Percentiles rank a stretch among this genome's conserved stretches.
phyloP scores from a whole-genome alignment of 1,140 invertebrate genomes.

The Sipha flava region DNA sequence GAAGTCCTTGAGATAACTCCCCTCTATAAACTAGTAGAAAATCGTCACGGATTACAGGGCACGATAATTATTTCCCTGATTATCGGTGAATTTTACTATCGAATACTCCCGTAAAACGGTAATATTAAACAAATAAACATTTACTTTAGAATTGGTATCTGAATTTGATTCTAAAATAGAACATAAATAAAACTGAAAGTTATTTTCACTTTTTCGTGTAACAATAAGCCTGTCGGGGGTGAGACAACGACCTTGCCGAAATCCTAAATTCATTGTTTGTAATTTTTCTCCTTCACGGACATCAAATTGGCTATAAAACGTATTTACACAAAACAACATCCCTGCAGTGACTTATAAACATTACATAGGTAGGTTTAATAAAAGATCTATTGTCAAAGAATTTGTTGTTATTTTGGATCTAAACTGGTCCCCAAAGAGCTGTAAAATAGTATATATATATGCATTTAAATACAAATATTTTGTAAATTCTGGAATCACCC shows the following conservation, averaged over 20 bases:
- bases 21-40: neutral
- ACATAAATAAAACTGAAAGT: constrained; percentile 6
- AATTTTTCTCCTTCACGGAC: constrained; percentile 1
- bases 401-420: neutral
- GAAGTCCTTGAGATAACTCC: constrained; percentile 22
- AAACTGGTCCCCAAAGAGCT: neutral
- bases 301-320: constrained; percentile 1
- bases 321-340: constrained; percentile 19
- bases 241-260: constrained; percentile 5
- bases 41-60: constrained; percentile 21
- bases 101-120: neutral
- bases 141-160: neutral
- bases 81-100: constrained; percentile 11
- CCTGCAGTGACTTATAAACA: constrained; percentile 7
- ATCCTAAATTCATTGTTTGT: constrained; percentile 23
- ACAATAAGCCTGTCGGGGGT: constrained; percentile 9
- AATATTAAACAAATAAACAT: neutral
- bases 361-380: neutral
- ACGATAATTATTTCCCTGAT: constrained; percentile 23
- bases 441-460: neutral
- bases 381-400: neutral
- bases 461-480: neutral
- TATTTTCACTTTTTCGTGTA: constrained; percentile 12
- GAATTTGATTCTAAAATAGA: neutral
- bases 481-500: neutral